Percentiles rank a stretch among this genome's conserved stretches.
These are phyloP conservation scores for Sebastes elongatus DNA, from an alignment of 2,797 vertebrate genomes.

Conservation along the genomic window DNA sequence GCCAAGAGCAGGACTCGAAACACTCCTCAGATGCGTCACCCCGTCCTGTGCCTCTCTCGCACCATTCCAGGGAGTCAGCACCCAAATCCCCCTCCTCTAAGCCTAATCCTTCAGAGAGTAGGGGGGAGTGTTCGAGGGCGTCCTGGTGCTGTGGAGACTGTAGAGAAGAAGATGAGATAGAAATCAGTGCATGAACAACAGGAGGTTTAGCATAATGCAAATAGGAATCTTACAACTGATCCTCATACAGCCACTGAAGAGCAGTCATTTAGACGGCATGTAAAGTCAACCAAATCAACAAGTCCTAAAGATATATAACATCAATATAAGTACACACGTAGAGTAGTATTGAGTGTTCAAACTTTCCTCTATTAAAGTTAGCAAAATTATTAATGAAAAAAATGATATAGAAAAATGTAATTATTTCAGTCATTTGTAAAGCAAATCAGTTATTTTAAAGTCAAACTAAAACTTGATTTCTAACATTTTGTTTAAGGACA, in stretches of 20 bases:
- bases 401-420: not conserved
- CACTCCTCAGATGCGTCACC: constrained; percentile 75
- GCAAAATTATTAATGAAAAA: not conserved
- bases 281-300: not conserved
- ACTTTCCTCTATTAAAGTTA: not conserved
- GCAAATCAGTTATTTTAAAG: no score
- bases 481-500: not conserved
- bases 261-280: not conserved
- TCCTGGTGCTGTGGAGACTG: constrained; percentile 79
- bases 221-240: not conserved
- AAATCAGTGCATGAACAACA: constrained; percentile 8
- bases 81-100: constrained; percentile 73
- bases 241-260: not conserved
- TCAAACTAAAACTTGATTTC: not conserved
- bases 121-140: constrained; percentile 75
- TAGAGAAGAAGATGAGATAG: constrained; percentile 6
- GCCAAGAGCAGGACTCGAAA: constrained; percentile 81
- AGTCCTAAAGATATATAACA: not conserved
- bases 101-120: constrained; percentile 68
- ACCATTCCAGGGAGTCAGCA: constrained; percentile 69
- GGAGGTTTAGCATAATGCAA: constrained; percentile 2
- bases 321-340: not conserved
- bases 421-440: not conserved
- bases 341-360: not conserved
- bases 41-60: constrained; percentile 24